These are phyloP conservation scores for Alfaro cultratus DNA, from an alignment of 2,797 vertebrate genomes.

Conservation along the genomic window DNA sequence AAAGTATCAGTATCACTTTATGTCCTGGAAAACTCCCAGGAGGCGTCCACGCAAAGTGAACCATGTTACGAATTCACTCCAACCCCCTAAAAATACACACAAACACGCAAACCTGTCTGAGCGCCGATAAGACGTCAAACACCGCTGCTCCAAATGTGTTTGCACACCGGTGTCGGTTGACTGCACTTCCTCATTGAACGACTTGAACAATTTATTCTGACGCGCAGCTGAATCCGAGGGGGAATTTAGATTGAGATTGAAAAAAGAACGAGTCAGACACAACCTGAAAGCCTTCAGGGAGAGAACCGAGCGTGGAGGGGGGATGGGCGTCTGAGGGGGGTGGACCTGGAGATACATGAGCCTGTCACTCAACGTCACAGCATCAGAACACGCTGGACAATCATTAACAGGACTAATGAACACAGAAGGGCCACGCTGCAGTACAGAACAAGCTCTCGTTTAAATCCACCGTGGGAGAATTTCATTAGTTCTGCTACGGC, in stretches of 20 bases:
- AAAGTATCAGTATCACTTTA: constrained; percentile 36
- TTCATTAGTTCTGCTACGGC: constrained; percentile 36
- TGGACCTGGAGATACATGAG: constrained; percentile 55
- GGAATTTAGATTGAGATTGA: constrained; percentile 70
- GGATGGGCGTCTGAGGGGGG: constrained; percentile 17
- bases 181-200: constrained; percentile 75
- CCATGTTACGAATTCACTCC: constrained; percentile 22
- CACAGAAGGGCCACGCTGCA: constrained; percentile 41
- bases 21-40: constrained; percentile 43
- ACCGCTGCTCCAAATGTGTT: constrained; percentile 63
- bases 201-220: constrained; percentile 75
- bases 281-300: constrained; percentile 53
- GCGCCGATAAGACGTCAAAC: constrained; percentile 70
- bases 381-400: constrained; percentile 71
- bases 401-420: constrained; percentile 79
- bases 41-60: constrained; percentile 22
- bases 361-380: constrained; percentile 69
- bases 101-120: constrained; percentile 63
- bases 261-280: constrained; percentile 47
- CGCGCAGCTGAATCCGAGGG: constrained; percentile 57
- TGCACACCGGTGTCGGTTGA: constrained; percentile 66
- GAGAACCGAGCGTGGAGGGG: neutral
- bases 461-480: constrained; percentile 30
- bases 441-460: constrained; percentile 6
- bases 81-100: constrained; percentile 45